Evolutionary conservation across 2,797 vertebrate species (phyloP), one percentile per base, ranked within the genome.

Genomic region (Alauda arvensis): DNA sequence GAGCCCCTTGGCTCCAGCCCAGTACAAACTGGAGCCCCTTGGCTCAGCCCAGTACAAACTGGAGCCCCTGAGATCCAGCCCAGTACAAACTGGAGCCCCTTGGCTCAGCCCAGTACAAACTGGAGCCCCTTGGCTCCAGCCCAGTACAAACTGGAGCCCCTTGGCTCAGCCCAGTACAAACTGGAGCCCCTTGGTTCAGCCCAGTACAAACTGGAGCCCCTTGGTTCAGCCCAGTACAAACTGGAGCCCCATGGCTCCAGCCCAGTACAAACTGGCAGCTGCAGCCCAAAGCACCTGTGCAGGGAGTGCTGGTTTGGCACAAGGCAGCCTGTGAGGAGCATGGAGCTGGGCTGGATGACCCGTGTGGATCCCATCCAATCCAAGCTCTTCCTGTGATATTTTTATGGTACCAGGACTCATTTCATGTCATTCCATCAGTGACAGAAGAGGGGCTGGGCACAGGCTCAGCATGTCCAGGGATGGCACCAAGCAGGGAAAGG

Each of bases 341-440:
- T 1, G 1, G 65, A 48, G 7, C 3, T 37, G 7, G 40, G 21
- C 19, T 60, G 72, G 14, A 13, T 23, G 53, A 43, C 48, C 31
- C 40, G 6, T 2, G 42, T 4, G 34, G 18, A 59, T 37, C 52
- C 31, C 1, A 0, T 10, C 29, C 65, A 53, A 18, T 4, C 37
- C 62, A 20, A 53, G 40, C 23, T 24, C 25, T 46, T 28, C 65
- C 65, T 29, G 42, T 8, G 40, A 46, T 4, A 9, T 45, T 70
- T 21, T 34, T 12, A 1, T 6, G 3, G 8, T 1, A 18, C 3
- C 53, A 28, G 26, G 46, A 80, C 23, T 20, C 39, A 1, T 8
- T 24, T 29, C 18, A 3, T 4, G 25, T 45, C 40, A 7, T 19
- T 20, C 17, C 62, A 75, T 2, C 46, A 34, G 2, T 0, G 25